phyloP scores from a whole-genome alignment of 2,888 invertebrate genomes.

The Athripsodes cinereus region DNA sequence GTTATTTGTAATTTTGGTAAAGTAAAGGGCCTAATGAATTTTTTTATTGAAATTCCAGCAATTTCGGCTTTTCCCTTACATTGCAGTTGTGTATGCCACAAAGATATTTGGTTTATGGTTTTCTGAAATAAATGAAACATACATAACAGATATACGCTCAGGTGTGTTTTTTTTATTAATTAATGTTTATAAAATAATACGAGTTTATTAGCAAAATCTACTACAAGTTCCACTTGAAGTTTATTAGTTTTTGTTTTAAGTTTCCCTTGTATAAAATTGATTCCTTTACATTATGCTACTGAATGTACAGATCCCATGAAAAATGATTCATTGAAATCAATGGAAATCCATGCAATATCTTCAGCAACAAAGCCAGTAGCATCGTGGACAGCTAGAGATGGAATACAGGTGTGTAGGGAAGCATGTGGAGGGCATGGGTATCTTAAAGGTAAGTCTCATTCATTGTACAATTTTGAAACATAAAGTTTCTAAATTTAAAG shows the following conservation, averaged over 20 bases:
- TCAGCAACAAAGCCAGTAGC: slow-evolving; percentile 71
- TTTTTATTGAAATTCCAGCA: slow-evolving; percentile 40
- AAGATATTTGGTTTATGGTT: slow-evolving; percentile 58
- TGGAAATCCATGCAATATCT: slow-evolving; percentile 73
- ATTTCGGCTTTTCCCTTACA: slow-evolving; percentile 68
- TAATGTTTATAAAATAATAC: too few species aligned
- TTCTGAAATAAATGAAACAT: slow-evolving; percentile 39
- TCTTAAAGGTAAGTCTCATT: slow-evolving; percentile 63
- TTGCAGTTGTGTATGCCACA: slow-evolving; percentile 62
- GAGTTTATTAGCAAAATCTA: too few species aligned
- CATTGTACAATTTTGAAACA: too few species aligned
- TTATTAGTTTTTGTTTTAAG: too few species aligned
- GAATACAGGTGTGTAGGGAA: slow-evolving; percentile 88
- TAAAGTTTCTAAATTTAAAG: too few species aligned
- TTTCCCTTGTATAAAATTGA: too few species aligned
- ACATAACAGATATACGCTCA: too few species aligned
- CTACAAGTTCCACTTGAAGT: too few species aligned
- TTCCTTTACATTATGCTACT: too few species aligned
- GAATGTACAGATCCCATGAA: slow-evolving; percentile 10
- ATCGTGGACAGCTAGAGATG: slow-evolving; percentile 81
- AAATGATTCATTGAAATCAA: slow-evolving; percentile 40
- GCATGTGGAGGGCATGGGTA: slow-evolving; percentile 96
- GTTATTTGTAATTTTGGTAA: too few species aligned
- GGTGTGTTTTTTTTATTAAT: too few species aligned
- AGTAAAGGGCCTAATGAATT: too few species aligned